These are phyloP conservation scores for Pelochelys cantorii DNA, from an alignment of 2,797 vertebrate species.

Conservation along the genomic window DNA sequence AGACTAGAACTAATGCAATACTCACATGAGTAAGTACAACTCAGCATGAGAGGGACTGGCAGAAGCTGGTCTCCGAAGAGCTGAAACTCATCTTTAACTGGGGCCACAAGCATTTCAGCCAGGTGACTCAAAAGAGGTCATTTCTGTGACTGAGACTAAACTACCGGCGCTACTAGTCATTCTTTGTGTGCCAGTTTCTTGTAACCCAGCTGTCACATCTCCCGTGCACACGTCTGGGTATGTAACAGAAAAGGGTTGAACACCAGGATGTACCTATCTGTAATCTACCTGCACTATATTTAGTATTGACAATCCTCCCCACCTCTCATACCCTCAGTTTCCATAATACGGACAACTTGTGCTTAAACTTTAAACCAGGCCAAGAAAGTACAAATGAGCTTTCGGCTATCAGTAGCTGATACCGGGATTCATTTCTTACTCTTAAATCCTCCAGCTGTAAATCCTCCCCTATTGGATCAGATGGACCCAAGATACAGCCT, in stretches of 20 bases:
- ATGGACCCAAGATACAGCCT: not conserved
- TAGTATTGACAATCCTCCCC: not conserved
- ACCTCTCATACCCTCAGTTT: not conserved
- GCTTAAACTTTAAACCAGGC: not conserved
- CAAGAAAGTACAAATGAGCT: constrained; percentile 19
- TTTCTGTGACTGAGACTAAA: not conserved
- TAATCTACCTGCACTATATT: not conserved
- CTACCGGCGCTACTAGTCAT: not conserved
- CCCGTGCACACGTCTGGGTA: not conserved
- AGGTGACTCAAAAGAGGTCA: not conserved
- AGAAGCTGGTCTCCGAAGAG: constrained; percentile 19
- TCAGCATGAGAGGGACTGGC: not conserved
- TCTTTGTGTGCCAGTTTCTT: not conserved
- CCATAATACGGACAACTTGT: not conserved
- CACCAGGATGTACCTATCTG: not conserved
- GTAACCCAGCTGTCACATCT: not conserved
- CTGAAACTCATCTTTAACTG: not conserved
- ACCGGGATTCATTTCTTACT: not conserved
- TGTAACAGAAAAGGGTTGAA: not conserved
- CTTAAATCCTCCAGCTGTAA: not conserved
- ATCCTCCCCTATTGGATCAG: not conserved
- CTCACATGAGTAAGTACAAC: not conserved
- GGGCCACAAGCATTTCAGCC: not conserved
- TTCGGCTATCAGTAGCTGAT: not conserved
- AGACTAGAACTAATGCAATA: not conserved